Conservation (phyloP, 2,797 vertebrate genomes). For the Alcedo quadribrachys region DNA sequence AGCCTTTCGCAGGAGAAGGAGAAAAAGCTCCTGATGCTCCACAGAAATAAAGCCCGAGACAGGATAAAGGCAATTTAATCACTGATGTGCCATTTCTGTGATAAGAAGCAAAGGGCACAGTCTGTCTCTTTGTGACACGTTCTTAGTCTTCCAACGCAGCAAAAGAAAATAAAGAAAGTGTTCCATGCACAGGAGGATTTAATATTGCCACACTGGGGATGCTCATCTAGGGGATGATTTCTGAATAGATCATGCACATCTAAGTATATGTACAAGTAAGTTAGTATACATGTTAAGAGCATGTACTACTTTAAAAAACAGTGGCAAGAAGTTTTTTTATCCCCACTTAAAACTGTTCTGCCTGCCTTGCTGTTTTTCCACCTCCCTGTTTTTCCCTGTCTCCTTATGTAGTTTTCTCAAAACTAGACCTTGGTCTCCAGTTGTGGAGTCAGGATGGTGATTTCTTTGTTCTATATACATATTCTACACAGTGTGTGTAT, state of each 20-base stretch:
- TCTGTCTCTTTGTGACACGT: background rate
- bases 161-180: background rate
- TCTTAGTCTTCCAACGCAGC: background rate
- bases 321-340: background rate
- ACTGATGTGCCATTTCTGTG: background rate
- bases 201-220: background rate
- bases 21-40: background rate
- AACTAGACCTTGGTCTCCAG: background rate
- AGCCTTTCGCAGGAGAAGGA: background rate
- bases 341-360: background rate
- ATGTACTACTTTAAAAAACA: background rate
- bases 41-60: slow-evolving; percentile 23
- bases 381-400: background rate
- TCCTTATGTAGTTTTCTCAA: background rate
- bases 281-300: background rate
- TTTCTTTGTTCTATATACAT: background rate
- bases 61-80: slow-evolving; percentile 30
- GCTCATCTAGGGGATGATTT: background rate
- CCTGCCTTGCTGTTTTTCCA: background rate
- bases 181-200: background rate
- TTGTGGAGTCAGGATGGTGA: background rate
- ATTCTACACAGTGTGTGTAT: no score
- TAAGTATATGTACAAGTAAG: background rate
- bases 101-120: background rate
- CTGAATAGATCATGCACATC: background rate